phyloP scores from a whole-genome alignment of 2,797 vertebrate species.

The Oreochromis grahami region DNA sequence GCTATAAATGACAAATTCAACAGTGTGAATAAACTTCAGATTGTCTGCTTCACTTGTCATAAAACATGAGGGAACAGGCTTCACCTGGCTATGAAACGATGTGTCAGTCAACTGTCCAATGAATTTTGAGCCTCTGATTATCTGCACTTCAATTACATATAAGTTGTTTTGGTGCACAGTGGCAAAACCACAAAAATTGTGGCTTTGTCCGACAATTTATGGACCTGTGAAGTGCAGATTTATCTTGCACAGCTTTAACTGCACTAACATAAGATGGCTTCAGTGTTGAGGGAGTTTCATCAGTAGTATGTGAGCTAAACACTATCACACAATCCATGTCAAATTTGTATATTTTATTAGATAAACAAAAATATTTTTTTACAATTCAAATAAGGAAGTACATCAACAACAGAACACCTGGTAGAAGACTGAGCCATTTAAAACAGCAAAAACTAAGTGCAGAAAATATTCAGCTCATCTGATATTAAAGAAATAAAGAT shows the following conservation, averaged over 20 bases:
- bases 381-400: slow-evolving; percentile 36
- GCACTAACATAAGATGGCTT: neutral
- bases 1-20: neutral
- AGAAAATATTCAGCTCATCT: neutral
- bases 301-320: neutral
- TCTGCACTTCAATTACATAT: neutral
- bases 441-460: neutral
- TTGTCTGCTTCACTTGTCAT: neutral
- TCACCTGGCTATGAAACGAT: neutral
- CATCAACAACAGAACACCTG: neutral
- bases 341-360: slow-evolving; percentile 54
- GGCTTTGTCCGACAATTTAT: neutral
- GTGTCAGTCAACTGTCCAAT: neutral
- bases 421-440: neutral
- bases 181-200: neutral
- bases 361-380: slow-evolving; percentile 45
- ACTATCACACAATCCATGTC: neutral
- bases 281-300: neutral
- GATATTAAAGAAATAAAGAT: neutral
- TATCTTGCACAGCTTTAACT: neutral
- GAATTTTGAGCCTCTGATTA: neutral
- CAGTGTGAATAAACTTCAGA: neutral
- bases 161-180: neutral
- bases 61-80: neutral
- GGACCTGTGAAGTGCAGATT: neutral